Evolutionary conservation across 2,888 invertebrate genomes (phyloP).

Genomic region (Volucella inflata): DNA sequence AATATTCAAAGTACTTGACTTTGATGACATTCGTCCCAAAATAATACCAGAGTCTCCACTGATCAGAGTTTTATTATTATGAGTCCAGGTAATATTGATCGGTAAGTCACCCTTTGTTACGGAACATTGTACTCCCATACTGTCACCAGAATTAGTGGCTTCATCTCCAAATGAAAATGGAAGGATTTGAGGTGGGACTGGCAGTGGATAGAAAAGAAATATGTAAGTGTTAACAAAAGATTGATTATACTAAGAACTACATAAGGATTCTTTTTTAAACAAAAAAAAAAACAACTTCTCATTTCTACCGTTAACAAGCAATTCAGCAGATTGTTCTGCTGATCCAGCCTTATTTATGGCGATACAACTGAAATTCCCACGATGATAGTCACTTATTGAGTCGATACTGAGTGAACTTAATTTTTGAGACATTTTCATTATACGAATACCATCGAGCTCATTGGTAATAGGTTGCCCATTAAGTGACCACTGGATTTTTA

Average conservation of each 20-base stretch:
- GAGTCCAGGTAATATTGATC: conserved; percentile 87
- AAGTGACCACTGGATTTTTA: conserved; percentile 90
- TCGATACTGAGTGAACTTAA: conserved; percentile 90
- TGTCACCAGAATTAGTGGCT: conserved; percentile 89
- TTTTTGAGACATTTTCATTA: conserved; percentile 86
- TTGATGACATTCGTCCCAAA: conserved; percentile 82
- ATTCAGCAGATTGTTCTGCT: conserved; percentile 87
- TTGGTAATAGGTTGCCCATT: conserved; percentile 86
- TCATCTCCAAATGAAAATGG: conserved; percentile 90
- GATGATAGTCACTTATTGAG: conserved; percentile 89
- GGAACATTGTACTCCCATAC: conserved; percentile 87
- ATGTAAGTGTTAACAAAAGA: conserved; percentile 30
- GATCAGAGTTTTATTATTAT: conserved; percentile 83
- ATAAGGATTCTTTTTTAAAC: neutral
- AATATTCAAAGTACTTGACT: conserved; percentile 86
- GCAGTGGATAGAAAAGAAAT: conserved; percentile 27
- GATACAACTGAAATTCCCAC: conserved; percentile 90
- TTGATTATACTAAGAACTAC: conserved; percentile 33
- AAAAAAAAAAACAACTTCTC: conserved; percentile 14
- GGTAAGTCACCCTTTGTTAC: conserved; percentile 88
- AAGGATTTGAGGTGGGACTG: conserved; percentile 88
- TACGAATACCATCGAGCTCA: conserved; percentile 85
- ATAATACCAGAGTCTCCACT: conserved; percentile 82
- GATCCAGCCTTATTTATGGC: conserved; percentile 88
- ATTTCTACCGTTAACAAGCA: conserved; percentile 88